Conservation (phyloP, 2,797 vertebrate genomes). For the Hipposideros larvatus region DNA sequence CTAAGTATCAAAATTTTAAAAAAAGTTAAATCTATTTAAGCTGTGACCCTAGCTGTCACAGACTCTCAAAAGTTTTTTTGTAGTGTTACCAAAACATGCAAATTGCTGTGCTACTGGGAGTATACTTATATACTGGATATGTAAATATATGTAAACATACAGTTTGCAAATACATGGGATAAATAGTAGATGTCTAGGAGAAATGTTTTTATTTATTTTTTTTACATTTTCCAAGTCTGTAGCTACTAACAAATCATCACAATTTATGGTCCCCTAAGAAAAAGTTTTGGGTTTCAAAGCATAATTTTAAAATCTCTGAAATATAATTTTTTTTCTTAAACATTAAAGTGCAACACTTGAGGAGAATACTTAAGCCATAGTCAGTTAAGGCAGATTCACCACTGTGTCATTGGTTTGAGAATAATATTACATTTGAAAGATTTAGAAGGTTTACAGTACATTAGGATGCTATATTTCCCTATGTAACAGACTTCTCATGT, state of each 20-base stretch:
- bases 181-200: not conserved
- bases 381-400: conserved; percentile 38
- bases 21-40: conserved; percentile 66
- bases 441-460: conserved; percentile 71
- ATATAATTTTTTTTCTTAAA: conserved; percentile 42
- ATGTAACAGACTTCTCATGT: conserved; percentile 58
- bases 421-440: conserved; percentile 61
- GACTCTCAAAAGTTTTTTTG: conserved; percentile 69
- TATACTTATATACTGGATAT: not conserved
- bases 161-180: conserved; percentile 46
- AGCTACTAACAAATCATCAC: not conserved
- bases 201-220: not conserved
- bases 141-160: not conserved
- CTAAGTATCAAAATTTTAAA: conserved; percentile 59
- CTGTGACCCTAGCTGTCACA: conserved; percentile 53
- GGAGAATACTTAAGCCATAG: conserved; percentile 40
- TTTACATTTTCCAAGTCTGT: conserved; percentile 17
- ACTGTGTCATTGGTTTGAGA: conserved; percentile 63
- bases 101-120: conserved; percentile 33
- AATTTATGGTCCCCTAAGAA: not conserved
- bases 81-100: conserved; percentile 58
- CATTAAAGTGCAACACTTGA: conserved; percentile 56
- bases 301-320: not conserved
- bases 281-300: not conserved
- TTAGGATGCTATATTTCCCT: conserved; percentile 68